Percentiles rank a stretch among this genome's conserved stretches.
Conservation (phyloP, 2,888 invertebrate species). For the Drosophila demipolita region DNA sequence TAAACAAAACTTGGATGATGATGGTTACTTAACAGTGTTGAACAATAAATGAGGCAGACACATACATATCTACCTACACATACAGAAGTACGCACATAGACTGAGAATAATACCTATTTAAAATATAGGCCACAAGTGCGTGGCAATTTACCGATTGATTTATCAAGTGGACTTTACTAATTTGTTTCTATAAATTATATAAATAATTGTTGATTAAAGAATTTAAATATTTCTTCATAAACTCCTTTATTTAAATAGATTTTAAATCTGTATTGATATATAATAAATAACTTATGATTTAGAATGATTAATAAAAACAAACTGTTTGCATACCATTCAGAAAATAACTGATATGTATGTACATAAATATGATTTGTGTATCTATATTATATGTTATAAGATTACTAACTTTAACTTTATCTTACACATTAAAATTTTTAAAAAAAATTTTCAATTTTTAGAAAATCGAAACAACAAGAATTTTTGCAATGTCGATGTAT, state of each 20-base stretch:
- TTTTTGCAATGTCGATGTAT: no score
- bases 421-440: no score
- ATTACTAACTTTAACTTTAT: no score
- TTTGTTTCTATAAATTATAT: neutral
- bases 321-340: neutral
- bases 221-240: neutral
- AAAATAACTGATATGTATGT: neutral
- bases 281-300: neutral
- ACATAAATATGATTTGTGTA: neutral
- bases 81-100: neutral
- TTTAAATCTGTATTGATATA: neutral
- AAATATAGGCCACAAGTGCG: constrained; percentile 38
- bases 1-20: constrained; percentile 72
- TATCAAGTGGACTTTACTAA: constrained; percentile 21
- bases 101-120: neutral
- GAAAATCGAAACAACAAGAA: no score
- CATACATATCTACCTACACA: constrained; percentile 11
- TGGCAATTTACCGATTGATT: constrained; percentile 23
- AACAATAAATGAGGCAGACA: constrained; percentile 63
- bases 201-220: neutral
- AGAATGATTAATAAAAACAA: neutral
- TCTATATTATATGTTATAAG: neutral
- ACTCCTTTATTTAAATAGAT: neutral
- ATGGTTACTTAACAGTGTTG: constrained; percentile 77
- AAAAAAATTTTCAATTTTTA: no score